Evolutionary conservation across 23 tunicate species (phyloP), one percentile per base, ranked within the genome.

Genomic region (Halocynthia roretzi): DNA sequence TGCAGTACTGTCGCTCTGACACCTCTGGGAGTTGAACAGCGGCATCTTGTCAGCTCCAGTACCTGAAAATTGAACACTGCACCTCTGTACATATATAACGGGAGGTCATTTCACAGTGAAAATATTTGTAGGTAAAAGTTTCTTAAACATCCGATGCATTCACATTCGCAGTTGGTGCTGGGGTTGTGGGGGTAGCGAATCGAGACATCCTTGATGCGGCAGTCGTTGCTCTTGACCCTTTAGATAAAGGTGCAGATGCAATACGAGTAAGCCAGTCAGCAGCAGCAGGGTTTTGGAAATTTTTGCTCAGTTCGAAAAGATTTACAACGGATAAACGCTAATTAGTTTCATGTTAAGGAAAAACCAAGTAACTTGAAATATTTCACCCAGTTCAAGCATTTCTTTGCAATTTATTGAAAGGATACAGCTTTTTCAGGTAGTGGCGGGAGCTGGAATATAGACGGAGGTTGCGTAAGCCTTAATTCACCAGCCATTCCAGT

Each of bases 371-470:
- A 31, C 44, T 31, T 31, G 44, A 31, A 31, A 31, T 31, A 31
- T 4, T 4, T 31, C 44, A 31, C 44, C 44, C 44, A 31, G 44
- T 4, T 31, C 44, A 31, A 31, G 44, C 44, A 31, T 31, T 31
- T 31, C 44, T 4, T 31, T 31, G 44, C 5, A 2, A 14, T 1
- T 12, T 72, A 54, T 12, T 7, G 62, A 76, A 80, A 86, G 82
- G 82, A 86, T 78, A 91, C 97, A 85, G 98, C 85, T 74, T 73
- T 86, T 49, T 92, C 98, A 7, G 88, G 98, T 10, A 92, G 66
- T 44, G 98, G 98, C 6, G 98, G 98, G 7, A 92, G 80, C 53
- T 92, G 98, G 51, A 92, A 92, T 8, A 92, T 86, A 5, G 98
- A 92, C 60, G 98, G 98, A 20, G 98, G 98, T 60, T 92, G 98